These are phyloP conservation scores for Sparidentex hasta DNA, from an alignment of 2,797 vertebrate genomes.

Conservation along the genomic window DNA sequence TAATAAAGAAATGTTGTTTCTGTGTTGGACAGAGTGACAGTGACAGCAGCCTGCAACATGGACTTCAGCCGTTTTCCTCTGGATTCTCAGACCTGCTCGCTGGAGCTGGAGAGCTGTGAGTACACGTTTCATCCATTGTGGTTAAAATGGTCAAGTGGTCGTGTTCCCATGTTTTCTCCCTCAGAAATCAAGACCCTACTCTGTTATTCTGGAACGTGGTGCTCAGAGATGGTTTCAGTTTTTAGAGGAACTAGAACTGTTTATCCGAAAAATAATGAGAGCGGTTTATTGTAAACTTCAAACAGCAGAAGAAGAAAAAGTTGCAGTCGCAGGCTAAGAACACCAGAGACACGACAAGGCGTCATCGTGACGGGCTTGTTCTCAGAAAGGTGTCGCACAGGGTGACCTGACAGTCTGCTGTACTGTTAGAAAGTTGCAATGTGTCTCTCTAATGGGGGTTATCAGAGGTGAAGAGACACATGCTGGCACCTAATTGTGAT, in stretches of 20 bases:
- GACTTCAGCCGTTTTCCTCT: conserved; percentile 97
- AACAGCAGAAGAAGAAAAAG: background rate
- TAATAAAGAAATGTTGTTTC: conserved; percentile 3
- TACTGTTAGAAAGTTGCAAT: too few relatives aligned
- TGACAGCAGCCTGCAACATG: conserved; percentile 98
- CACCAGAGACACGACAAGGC: too few relatives aligned
- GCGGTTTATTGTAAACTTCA: background rate
- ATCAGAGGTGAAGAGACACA: too few relatives aligned
- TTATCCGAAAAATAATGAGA: background rate
- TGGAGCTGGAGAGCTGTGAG: conserved; percentile 98
- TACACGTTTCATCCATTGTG: conserved; percentile 37
- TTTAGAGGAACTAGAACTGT: background rate
- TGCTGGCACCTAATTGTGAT: too few relatives aligned
- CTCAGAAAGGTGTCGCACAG: too few relatives aligned
- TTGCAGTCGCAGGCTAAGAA: too few relatives aligned
- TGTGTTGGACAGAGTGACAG: conserved; percentile 89
- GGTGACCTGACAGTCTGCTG: too few relatives aligned
- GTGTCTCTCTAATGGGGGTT: too few relatives aligned
- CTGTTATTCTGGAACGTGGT: background rate
- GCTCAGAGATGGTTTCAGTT: background rate
- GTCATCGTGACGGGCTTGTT: too few relatives aligned
- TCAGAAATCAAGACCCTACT: background rate
- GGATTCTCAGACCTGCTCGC: conserved; percentile 95
- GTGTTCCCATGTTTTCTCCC: background rate
- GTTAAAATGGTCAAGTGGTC: background rate